phyloP scores from a whole-genome alignment of 1,140 invertebrate species.

The Heliothis subflexa region DNA sequence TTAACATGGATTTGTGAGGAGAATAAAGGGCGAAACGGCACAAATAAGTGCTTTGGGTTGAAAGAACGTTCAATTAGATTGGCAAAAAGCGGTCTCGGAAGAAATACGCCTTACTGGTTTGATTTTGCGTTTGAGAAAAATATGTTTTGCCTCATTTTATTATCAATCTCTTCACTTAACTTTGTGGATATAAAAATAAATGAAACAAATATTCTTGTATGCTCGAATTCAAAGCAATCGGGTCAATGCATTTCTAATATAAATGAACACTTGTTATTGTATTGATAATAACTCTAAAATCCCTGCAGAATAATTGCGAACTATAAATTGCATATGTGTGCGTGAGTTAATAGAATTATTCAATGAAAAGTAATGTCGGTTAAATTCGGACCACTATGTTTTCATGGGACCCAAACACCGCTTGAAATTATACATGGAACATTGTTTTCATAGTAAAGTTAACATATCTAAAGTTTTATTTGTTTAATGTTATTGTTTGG shows the following conservation, averaged over 20 bases:
- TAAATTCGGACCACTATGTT: conserved; percentile 46
- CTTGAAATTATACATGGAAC: conserved; percentile 39
- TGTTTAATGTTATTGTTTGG: conserved; percentile 13
- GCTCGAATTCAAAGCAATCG: no score
- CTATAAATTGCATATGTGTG: no score
- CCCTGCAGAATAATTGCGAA: no score
- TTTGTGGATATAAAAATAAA: no score
- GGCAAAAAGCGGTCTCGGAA: background rate
- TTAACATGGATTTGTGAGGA: conserved; percentile 27
- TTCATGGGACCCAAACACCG: conserved; percentile 52
- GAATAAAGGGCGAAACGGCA: conserved; percentile 19
- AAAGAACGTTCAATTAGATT: conserved; percentile 38
- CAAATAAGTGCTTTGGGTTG: conserved; percentile 37
- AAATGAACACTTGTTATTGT: no score
- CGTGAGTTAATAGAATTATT: background rate
- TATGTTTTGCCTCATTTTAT: conserved; percentile 20
- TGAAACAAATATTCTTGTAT: no score
- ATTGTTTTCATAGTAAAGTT: conserved; percentile 44
- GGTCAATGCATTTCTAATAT: no score
- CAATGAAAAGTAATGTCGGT: conserved; percentile 24
- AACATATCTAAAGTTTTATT: conserved; percentile 61
- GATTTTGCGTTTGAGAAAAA: conserved; percentile 17
- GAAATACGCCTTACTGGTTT: conserved; percentile 15
- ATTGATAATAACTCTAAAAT: no score
- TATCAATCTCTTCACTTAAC: background rate